phyloP scores from a whole-genome alignment of 1,140 invertebrate genomes.

The Drosophila pachea region DNA sequence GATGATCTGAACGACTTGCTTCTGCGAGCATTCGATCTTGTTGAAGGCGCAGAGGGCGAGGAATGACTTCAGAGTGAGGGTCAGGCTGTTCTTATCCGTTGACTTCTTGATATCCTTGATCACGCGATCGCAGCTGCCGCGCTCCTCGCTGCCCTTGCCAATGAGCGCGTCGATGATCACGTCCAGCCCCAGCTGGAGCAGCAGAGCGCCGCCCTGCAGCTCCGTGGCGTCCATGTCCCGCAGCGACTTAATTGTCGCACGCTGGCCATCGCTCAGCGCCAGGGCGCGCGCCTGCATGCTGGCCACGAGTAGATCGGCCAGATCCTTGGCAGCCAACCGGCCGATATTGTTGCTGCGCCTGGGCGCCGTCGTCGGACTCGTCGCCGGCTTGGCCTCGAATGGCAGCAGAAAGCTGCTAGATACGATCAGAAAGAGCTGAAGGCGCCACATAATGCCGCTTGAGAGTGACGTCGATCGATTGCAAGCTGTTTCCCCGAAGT shows the following conservation, averaged over 20 bases:
- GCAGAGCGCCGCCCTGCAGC: constrained; percentile 20
- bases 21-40: constrained; percentile 50
- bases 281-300: constrained; percentile 58
- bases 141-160: constrained; percentile 33
- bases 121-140: constrained; percentile 42
- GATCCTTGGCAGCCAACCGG: constrained; percentile 59
- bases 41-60: constrained; percentile 55
- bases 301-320: constrained; percentile 61
- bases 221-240: constrained; percentile 31
- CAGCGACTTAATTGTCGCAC: constrained; percentile 46
- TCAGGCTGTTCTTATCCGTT: constrained; percentile 51
- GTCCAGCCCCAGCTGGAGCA: constrained; percentile 60
- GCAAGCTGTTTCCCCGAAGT: neutral
- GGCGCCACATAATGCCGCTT: constrained; percentile 53
- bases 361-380: constrained; percentile 6
- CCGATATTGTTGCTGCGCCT: constrained; percentile 41
- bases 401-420: constrained; percentile 63
- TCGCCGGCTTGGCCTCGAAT: constrained; percentile 55
- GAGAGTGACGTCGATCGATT: neutral
- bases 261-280: constrained; percentile 37
- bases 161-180: constrained; percentile 60
- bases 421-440: constrained; percentile 62
- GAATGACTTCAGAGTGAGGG: constrained; percentile 51
- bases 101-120: constrained; percentile 56
- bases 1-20: constrained; percentile 59